Percentiles rank a stretch among this genome's conserved stretches.
Evolutionary conservation across 1,140 invertebrate species (phyloP).

Genomic region (Scaptomyza hsui): DNA sequence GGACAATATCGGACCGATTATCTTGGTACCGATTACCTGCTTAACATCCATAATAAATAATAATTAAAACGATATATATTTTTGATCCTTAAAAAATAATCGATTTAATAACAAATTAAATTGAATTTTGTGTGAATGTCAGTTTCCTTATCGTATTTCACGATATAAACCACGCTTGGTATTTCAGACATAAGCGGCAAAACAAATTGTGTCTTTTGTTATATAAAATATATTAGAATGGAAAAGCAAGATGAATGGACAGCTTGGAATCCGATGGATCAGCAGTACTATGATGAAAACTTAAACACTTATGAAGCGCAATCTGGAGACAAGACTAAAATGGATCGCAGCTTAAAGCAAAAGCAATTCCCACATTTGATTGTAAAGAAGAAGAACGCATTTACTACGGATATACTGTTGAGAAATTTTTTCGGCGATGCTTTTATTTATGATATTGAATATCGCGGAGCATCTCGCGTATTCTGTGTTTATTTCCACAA

Average conservation of each 20-base stretch:
- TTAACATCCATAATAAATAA: no score
- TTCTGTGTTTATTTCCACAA: constrained; percentile 55
- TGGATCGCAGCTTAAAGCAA: not conserved
- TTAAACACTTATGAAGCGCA: constrained; percentile 29
- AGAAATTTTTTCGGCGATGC: constrained; percentile 43
- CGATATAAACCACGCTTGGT: no score
- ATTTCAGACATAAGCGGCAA: not conserved
- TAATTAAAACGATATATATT: not conserved
- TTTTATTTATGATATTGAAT: constrained; percentile 41
- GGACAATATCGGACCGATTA: no score
- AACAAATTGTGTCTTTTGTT: not conserved
- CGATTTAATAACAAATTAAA: no score
- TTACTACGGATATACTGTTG: constrained; percentile 19
- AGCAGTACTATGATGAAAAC: constrained; percentile 34
- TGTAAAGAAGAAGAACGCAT: constrained; percentile 26
- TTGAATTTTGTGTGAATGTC: not conserved
- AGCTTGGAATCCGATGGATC: constrained; percentile 52
- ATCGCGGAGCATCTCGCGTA: not conserved
- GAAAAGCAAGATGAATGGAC: constrained; percentile 13
- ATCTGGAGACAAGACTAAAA: not conserved
- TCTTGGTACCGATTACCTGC: no score
- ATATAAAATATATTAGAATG: constrained; percentile 3
- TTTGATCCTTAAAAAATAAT: no score
- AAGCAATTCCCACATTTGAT: constrained; percentile 52
- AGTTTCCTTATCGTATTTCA: not conserved